Conservation (phyloP, 2,113 vertebrate species). For the Xyliphius kryptos region DNA sequence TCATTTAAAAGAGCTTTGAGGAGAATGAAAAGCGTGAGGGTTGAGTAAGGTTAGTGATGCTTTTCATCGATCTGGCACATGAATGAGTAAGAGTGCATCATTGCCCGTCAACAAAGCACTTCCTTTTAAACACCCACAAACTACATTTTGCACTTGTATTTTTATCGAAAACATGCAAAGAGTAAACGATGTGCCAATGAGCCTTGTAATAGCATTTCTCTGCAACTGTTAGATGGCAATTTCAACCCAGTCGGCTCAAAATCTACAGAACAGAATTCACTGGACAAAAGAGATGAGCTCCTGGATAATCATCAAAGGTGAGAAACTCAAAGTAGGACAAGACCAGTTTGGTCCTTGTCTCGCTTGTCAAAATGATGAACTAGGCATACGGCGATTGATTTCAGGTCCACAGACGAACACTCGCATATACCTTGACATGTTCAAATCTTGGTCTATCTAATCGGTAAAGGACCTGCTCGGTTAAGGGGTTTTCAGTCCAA, state of each 20-base stretch:
- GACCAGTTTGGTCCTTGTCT: neutral
- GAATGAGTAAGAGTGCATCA: conserved; percentile 14
- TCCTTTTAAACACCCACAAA: neutral
- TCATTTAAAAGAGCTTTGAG: conserved; percentile 13
- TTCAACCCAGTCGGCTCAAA: conserved; percentile 12
- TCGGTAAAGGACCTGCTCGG: no score
- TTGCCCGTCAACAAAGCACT: conserved; percentile 1
- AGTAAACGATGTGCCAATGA: conserved; percentile 19
- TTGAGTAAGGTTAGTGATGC: conserved; percentile 19
- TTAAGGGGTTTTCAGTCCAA: no score
- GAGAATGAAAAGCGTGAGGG: conserved; percentile 24
- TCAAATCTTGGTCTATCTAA: no score
- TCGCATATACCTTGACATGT: no score
- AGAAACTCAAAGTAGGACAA: neutral
- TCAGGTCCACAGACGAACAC: no score
- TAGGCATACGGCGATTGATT: no score
- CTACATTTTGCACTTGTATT: conserved; percentile 4
- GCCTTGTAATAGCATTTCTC: conserved; percentile 24
- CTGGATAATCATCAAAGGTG: neutral
- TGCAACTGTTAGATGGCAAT: conserved; percentile 13
- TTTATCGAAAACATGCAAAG: conserved; percentile 9
- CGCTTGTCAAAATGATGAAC: no score
- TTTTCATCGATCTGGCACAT: conserved; percentile 12
- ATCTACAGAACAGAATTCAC: conserved; percentile 10
- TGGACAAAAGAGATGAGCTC: conserved; percentile 1